Conservation (phyloP, 92 coral and sea anemone genomes). For the Epizoanthus rinbou region DNA sequence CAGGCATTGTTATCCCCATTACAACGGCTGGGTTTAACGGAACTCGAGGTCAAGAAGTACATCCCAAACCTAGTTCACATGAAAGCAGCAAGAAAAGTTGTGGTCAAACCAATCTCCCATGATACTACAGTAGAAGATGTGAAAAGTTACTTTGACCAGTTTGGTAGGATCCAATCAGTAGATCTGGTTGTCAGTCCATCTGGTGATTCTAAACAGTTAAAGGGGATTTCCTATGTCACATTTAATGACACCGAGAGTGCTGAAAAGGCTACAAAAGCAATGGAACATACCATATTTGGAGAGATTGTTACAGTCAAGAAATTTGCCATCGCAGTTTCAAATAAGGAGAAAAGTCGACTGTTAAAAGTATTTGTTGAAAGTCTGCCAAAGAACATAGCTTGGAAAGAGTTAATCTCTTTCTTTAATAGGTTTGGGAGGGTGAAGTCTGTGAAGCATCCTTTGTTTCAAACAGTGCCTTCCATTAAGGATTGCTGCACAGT, state of each 20-base stretch:
- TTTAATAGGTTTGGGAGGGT: conserved; percentile 26
- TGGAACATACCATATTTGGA: conserved; percentile 37
- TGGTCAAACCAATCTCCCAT: conserved; percentile 20
- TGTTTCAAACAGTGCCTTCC: conserved; percentile 9
- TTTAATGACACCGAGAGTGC: conserved; percentile 12
- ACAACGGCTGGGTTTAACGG: conserved; percentile 1
- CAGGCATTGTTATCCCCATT: neutral
- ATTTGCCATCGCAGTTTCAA: conserved; percentile 9
- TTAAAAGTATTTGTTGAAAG: conserved; percentile 37
- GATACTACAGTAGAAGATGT: conserved; percentile 17
- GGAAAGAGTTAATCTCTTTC: conserved; percentile 16
- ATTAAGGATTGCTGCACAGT: conserved; percentile 25
- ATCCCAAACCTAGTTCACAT: conserved; percentile 34
- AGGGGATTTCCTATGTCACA: conserved; percentile 21
- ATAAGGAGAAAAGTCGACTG: conserved; percentile 15
- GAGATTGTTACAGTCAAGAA: conserved; percentile 37
- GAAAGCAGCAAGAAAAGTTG: conserved; percentile 16
- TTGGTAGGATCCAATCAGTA: conserved; percentile 23
- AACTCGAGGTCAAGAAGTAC: conserved; percentile 14
- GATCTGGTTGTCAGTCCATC: conserved; percentile 18
- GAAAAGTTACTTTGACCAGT: conserved; percentile 16
- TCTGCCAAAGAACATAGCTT: conserved; percentile 13
- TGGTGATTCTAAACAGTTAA: neutral
- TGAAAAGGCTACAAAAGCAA: neutral
- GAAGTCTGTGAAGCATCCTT: neutral